Evolutionary conservation across 2,113 vertebrate species (phyloP).

Genomic region (Gorsachius goisagi): DNA sequence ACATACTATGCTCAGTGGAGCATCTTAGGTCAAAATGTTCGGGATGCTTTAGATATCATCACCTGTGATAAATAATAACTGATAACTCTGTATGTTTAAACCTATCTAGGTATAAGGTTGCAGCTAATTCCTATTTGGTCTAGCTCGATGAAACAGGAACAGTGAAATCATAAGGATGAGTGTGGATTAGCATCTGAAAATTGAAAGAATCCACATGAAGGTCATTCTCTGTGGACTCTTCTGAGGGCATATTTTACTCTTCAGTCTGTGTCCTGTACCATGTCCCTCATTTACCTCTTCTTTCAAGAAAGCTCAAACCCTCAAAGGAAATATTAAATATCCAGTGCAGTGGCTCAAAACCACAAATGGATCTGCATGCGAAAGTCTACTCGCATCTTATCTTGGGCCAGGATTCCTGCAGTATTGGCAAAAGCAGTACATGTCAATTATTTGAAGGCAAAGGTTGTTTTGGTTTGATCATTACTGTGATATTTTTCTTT

Average conservation of each 20-base stretch:
- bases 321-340: neutral
- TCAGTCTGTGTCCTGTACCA: neutral
- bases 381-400: neutral
- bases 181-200: neutral
- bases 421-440: neutral
- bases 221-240: neutral
- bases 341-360: neutral
- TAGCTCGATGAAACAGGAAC: neutral
- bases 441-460: neutral
- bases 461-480: neutral
- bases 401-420: neutral
- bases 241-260: neutral
- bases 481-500: neutral
- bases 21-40: neutral
- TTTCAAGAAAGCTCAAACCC: neutral
- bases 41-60: neutral
- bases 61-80: neutral
- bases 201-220: fast-evolving
- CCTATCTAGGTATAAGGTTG: neutral
- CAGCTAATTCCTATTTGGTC: neutral
- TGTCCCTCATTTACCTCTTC: neutral
- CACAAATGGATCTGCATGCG: neutral
- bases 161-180: neutral
- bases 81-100: neutral
- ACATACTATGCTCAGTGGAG: neutral